Evolutionary conservation across 1,140 invertebrate species (phyloP).

Genomic region (Euura lappo): DNA sequence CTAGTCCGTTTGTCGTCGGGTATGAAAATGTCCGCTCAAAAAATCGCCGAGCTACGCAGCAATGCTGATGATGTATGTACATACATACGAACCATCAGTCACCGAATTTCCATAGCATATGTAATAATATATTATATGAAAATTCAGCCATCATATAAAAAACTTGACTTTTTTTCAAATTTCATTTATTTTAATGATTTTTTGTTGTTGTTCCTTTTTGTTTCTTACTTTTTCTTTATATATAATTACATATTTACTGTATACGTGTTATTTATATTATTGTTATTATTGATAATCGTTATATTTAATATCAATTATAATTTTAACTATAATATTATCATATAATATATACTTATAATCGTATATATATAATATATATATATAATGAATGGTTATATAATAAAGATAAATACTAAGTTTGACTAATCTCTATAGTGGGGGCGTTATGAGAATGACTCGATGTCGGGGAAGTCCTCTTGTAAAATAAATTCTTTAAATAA

Average conservation of each 20-base stretch:
- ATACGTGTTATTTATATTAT: constrained; percentile 20
- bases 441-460: constrained; percentile 14
- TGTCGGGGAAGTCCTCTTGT: background rate
- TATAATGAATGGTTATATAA: constrained; percentile 24
- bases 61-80: too few species aligned
- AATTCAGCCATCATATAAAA: background rate
- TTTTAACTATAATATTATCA: constrained; percentile 27
- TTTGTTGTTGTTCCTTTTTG: background rate
- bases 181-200: too few species aligned
- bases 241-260: constrained; percentile 36
- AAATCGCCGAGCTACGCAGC: background rate
- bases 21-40: background rate
- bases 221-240: background rate
- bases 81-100: background rate
- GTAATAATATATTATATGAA: background rate
- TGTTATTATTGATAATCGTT: constrained; percentile 18
- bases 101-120: background rate
- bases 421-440: constrained; percentile 34
- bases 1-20: background rate
- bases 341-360: constrained; percentile 16
- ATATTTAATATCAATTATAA: constrained; percentile 32
- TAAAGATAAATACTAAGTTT: constrained; percentile 41
- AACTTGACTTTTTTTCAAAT: background rate
- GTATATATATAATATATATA: background rate
- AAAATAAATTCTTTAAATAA: too few species aligned